Evolutionary conservation across 1,140 invertebrate species (phyloP), one percentile per base, ranked within the genome.

Genomic region (Venustaconcha ellipsiformis): DNA sequence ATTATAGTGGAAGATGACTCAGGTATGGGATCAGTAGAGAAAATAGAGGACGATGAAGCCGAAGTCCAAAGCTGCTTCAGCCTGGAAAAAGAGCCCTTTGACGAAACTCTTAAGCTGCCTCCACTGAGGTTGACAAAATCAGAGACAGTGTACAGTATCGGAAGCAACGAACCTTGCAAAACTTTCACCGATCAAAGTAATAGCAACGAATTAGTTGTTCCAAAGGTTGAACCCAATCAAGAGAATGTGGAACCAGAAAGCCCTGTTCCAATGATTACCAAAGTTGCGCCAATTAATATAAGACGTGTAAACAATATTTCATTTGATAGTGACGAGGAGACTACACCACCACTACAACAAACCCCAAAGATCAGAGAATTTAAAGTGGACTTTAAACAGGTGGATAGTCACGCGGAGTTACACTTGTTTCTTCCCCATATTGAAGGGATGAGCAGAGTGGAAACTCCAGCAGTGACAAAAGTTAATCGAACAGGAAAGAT

Each of bases 391-490:
- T 83, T 83, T 67, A 80, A 80, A 58, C 76, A 78, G n/a, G 59
- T 48, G 15, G 77, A 79, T 63, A 69, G 73, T 26, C 79, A 83
- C 64, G 80, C 82, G 13, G 75, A 79, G 63, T 72, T 83, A 63
- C 79, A 83, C 71, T 71, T 83, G 58, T 83, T 83, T 77, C 78
- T 83, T 69, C 82, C 82, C 23, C 73, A 83, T 66, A 83, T 83
- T 48, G 74, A 76, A 23, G 78, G 74, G 55, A 15, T 11, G 14
- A 67, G 66, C 60, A 66, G 78, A 65, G 64, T 20, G 57, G 63
- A 57, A 23, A 67, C 69, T 67, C 72, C 72, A 11, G 57, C 75
- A 60, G 18, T 66, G n/a, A 62, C 20, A 74, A 73, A 59, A 26
- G 26, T 67, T 64, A 68, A 23, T 30, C n/a, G 14, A 30, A 26